A percentile compares a stretch with the other conserved stretches of the same genome.
Conservation (phyloP, 2,797 vertebrate genomes). For the Bovichtus variegatus region DNA sequence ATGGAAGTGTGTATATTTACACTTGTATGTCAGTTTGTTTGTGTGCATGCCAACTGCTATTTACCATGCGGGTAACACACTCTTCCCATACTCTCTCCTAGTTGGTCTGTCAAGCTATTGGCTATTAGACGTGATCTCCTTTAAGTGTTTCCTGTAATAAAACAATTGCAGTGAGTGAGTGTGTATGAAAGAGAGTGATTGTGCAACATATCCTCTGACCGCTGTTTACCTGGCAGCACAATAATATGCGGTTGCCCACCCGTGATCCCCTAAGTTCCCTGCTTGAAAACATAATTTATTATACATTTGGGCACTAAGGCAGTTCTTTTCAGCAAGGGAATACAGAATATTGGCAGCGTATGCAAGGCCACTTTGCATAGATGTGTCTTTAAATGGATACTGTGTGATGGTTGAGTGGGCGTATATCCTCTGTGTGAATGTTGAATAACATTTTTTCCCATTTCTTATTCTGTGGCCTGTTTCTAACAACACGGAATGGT, state of each 20-base stretch:
- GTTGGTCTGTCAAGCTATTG: constrained; percentile 21
- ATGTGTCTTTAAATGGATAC: constrained; percentile 57
- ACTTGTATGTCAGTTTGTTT: constrained; percentile 12
- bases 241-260: constrained; percentile 42
- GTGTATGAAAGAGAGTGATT: constrained; percentile 33
- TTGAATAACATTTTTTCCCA: constrained; percentile 43
- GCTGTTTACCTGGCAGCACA: constrained; percentile 49
- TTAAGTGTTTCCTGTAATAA: constrained; percentile 40
- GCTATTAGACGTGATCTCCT: constrained; percentile 23
- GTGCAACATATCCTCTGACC: constrained; percentile 30
- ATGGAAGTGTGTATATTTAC: background rate
- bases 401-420: constrained; percentile 43
- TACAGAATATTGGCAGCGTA: constrained; percentile 27
- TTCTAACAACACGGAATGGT: constrained; percentile 52
- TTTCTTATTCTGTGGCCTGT: constrained; percentile 43
- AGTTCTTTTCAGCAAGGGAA: constrained; percentile 44
- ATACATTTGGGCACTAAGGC: constrained; percentile 17
- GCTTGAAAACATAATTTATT: constrained; percentile 43
- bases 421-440: constrained; percentile 26
- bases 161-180: constrained; percentile 15
- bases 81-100: constrained; percentile 21
- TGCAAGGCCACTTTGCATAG: constrained; percentile 38
- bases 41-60: constrained; percentile 9
- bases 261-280: constrained; percentile 30
- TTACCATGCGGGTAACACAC: background rate